phyloP scores from a whole-genome alignment of 2,113 vertebrate species.

The Martes martes region DNA sequence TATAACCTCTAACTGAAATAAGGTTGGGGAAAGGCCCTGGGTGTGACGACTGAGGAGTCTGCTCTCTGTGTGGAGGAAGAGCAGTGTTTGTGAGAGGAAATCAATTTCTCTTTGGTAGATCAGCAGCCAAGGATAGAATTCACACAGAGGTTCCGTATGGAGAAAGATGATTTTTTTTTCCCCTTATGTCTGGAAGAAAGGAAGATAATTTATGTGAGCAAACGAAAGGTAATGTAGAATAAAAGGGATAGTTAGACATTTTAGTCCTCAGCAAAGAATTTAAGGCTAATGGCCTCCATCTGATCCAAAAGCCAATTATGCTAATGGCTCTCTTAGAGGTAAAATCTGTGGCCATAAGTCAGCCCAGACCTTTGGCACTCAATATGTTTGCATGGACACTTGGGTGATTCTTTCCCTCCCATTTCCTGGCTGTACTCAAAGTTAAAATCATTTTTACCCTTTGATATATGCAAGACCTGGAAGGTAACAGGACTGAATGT shows the following conservation, averaged over 20 bases:
- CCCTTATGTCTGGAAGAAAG: slow-evolving; percentile 45
- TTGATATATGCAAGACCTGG: neutral
- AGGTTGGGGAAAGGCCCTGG: neutral
- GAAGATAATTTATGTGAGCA: slow-evolving; percentile 60
- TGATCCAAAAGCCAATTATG: slow-evolving; percentile 79
- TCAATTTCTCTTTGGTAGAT: slow-evolving; percentile 24
- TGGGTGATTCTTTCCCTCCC: neutral
- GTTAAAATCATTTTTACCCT: slow-evolving; percentile 49
- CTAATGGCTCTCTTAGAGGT: slow-evolving; percentile 75
- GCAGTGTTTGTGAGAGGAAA: slow-evolving; percentile 41
- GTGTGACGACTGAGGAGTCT: neutral
- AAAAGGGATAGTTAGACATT: slow-evolving; percentile 71
- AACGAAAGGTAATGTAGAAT: slow-evolving; percentile 51
- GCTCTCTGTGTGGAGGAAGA: neutral
- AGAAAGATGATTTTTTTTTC: neutral
- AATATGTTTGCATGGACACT: slow-evolving; percentile 53
- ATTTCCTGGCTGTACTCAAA: neutral
- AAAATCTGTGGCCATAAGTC: slow-evolving; percentile 67
- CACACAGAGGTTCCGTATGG: neutral
- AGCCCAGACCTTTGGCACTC: slow-evolving; percentile 39
- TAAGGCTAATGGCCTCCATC: slow-evolving; percentile 77
- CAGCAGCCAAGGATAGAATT: neutral
- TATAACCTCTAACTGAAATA: neutral
- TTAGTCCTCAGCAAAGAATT: slow-evolving; percentile 72
- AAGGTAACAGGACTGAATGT: neutral